These are phyloP conservation scores for Pycnonotus jocosus DNA, from an alignment of 2,113 vertebrate species.

Conservation along the genomic window DNA sequence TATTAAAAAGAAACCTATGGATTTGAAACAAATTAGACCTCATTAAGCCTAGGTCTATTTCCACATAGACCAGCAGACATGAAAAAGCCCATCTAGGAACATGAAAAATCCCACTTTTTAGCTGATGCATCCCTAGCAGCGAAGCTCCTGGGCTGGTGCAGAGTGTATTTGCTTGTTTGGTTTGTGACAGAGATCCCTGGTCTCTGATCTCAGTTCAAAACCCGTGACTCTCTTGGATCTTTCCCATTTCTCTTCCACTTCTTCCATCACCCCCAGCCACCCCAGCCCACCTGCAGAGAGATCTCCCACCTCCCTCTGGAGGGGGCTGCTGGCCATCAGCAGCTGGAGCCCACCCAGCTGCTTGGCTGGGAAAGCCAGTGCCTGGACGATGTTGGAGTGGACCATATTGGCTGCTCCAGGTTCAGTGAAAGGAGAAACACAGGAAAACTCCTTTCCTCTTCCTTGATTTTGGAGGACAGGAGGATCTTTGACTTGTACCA, in stretches of 20 bases:
- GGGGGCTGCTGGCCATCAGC: neutral
- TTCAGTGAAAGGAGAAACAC: neutral
- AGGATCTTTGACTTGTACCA: neutral
- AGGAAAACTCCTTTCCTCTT: neutral
- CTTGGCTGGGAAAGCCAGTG: neutral
- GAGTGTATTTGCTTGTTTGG: neutral
- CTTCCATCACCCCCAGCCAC: neutral
- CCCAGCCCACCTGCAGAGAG: rapidly evolving
- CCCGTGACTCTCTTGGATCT: neutral
- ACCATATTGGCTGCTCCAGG: neutral
- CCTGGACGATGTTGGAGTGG: rapidly evolving
- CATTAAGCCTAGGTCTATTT: conserved; percentile 28
- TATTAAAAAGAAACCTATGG: conserved; percentile 53
- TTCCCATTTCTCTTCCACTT: neutral
- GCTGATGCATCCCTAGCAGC: neutral
- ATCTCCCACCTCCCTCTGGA: neutral
- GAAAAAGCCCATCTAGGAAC: neutral
- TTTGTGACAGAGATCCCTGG: neutral
- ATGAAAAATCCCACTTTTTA: neutral
- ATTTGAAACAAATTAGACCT: conserved; percentile 60
- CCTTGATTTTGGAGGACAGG: neutral
- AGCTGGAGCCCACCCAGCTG: neutral
- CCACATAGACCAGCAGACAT: neutral
- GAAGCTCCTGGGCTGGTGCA: neutral
- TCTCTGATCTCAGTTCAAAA: neutral